Evolutionary conservation across 1,140 invertebrate genomes (phyloP).

Genomic region (Phthorimaea operculella): DNA sequence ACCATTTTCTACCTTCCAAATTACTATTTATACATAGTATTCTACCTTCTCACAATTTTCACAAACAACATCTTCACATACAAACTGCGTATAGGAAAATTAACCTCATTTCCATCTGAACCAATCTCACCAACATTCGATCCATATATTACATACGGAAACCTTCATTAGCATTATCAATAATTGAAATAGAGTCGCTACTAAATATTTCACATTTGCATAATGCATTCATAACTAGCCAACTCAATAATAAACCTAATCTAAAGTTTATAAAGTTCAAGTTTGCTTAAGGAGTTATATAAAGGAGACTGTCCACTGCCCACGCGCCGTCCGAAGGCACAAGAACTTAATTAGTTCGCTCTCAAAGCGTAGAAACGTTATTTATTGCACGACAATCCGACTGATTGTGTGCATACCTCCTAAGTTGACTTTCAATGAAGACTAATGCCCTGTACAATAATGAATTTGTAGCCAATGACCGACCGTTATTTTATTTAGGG

Average conservation of each 20-base stretch:
- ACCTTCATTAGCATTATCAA: conserved; percentile 46
- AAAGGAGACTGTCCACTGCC: conserved; percentile 16
- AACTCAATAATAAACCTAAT: not conserved
- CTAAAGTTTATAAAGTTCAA: conserved; percentile 8
- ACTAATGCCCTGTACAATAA: conserved; percentile 20
- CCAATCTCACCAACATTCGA: not conserved
- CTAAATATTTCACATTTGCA: conserved; percentile 32
- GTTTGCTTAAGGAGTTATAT: not conserved
- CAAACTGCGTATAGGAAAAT: too few relatives aligned
- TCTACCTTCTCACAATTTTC: too few relatives aligned
- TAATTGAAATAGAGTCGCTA: conserved; percentile 37
- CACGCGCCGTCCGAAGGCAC: conserved; percentile 39
- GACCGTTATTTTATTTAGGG: not conserved
- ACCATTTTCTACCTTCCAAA: too few relatives aligned
- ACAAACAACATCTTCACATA: too few relatives aligned
- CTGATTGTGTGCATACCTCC: conserved; percentile 37
- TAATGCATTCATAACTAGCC: conserved; percentile 8
- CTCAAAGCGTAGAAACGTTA: conserved; percentile 26
- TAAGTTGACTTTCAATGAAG: conserved; percentile 26
- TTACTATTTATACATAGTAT: too few relatives aligned
- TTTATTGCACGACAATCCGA: conserved; percentile 23
- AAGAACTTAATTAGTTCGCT: conserved; percentile 57
- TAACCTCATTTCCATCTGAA: conserved; percentile 7
- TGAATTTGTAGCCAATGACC: not conserved
- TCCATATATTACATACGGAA: conserved; percentile 27